Percentiles rank a stretch among this genome's conserved stretches.
phyloP scores from a whole-genome alignment of 37 sponge, comb jelly and placozoan genomes.

The Cladorhizidae sp. region DNA sequence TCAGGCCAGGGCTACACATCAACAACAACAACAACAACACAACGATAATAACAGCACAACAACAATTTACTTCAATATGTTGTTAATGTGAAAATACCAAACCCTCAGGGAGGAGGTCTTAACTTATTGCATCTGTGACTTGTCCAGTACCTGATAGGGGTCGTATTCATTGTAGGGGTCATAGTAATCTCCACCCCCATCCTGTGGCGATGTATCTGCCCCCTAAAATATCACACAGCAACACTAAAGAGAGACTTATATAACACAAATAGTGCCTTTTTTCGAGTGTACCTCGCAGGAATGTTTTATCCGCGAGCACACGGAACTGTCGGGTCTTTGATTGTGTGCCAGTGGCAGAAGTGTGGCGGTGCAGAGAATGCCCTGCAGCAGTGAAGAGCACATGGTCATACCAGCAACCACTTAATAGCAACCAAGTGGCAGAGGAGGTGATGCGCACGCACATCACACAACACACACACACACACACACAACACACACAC shows the following conservation, averaged over 20 bases:
- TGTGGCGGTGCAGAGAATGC: constrained; percentile 31
- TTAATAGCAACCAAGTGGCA: too few relatives aligned
- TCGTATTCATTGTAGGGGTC: constrained; percentile 12
- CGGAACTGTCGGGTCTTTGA: neutral
- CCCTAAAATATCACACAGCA: neutral
- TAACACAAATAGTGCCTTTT: too few relatives aligned
- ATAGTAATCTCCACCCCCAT: neutral
- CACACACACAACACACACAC: too few relatives aligned
- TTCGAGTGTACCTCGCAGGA: constrained; percentile 12
- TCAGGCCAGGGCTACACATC: constrained; percentile 60
- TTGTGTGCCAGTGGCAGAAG: constrained; percentile 9
- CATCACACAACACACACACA: too few relatives aligned
- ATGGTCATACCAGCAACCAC: too few relatives aligned
- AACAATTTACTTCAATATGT: too few relatives aligned
- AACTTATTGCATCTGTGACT: neutral
- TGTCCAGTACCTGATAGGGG: constrained; percentile 2
- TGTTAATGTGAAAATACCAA: too few relatives aligned
- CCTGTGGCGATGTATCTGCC: neutral
- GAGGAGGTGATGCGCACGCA: too few relatives aligned
- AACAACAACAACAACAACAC: too few relatives aligned
- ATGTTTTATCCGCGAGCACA: constrained; percentile 35
- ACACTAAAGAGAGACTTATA: neutral
- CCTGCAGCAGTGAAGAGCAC: too few relatives aligned
- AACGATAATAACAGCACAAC: neutral
- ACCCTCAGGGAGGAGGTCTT: too few relatives aligned